Evolutionary conservation across 2,797 vertebrate species (phyloP).

Genomic region (Xenopus petersii): DNA sequence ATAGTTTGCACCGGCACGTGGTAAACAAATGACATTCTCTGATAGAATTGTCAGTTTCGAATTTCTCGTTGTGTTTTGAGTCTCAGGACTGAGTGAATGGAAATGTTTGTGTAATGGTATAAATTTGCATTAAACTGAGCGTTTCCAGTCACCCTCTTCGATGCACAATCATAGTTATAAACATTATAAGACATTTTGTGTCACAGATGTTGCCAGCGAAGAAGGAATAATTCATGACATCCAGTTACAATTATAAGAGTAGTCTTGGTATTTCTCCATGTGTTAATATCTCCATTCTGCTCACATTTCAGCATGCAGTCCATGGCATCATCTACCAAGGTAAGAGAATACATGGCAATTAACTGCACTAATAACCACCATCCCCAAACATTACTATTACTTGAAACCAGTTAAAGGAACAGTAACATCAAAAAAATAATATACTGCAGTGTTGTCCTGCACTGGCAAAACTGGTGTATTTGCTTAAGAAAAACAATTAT

Average conservation of each 20-base stretch:
- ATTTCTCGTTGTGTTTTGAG: constrained; percentile 41
- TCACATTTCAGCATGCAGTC: too few species aligned
- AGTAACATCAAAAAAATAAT: too few species aligned
- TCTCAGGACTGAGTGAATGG: constrained; percentile 37
- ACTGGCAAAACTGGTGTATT: too few species aligned
- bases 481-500: too few species aligned
- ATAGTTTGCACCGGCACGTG: constrained; percentile 44
- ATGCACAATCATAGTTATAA: constrained; percentile 8
- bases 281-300: too few species aligned
- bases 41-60: constrained; percentile 47
- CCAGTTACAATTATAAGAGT: constrained; percentile 7
- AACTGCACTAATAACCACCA: too few species aligned
- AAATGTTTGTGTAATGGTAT: constrained; percentile 47
- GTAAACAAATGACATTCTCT: constrained; percentile 52
- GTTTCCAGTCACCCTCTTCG: constrained; percentile 24
- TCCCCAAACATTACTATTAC: too few species aligned
- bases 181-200: constrained; percentile 18
- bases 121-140: constrained; percentile 47
- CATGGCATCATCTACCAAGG: too few species aligned
- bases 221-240: constrained; percentile 22
- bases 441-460: too few species aligned
- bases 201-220: constrained; percentile 18
- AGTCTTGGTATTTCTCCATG: constrained; percentile 6
- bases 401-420: too few species aligned
- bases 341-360: too few species aligned